Conservation (phyloP, 2,888 invertebrate species). For the Anodontia alba region DNA sequence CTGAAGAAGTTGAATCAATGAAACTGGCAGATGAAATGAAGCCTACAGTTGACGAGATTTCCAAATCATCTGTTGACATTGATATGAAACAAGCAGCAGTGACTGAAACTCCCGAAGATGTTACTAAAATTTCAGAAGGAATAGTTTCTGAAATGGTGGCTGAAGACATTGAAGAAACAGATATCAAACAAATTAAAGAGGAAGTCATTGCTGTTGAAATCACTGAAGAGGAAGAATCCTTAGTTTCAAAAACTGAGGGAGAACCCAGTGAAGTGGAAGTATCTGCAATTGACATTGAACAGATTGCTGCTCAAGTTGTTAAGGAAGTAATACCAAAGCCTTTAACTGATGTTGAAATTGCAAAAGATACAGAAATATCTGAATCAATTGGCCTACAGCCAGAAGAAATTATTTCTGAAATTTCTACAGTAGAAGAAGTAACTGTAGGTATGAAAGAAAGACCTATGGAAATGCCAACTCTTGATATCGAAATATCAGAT, state of each 20-base stretch:
- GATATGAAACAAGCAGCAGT: neutral
- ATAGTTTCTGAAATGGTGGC: too few relatives aligned
- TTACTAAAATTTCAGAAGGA: conserved; percentile 6
- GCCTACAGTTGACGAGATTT: too few relatives aligned
- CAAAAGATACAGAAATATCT: neutral
- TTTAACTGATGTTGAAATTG: neutral
- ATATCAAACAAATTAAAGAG: neutral
- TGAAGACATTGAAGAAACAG: neutral
- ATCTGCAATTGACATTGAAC: neutral
- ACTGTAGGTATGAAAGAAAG: neutral
- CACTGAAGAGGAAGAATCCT: neutral
- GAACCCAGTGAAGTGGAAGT: neutral
- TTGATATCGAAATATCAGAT: neutral
- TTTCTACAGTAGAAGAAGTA: neutral
- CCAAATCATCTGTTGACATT: neutral
- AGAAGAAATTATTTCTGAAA: neutral
- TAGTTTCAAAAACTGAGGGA: neutral
- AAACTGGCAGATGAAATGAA: too few relatives aligned
- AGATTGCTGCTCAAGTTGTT: too few relatives aligned
- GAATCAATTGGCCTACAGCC: neutral
- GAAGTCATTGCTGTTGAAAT: neutral
- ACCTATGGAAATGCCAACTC: neutral
- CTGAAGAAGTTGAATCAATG: neutral
- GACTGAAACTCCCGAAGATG: neutral
- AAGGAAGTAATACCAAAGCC: too few relatives aligned